phyloP scores from a whole-genome alignment of 2,888 invertebrate genomes.

The Graphium colonna region DNA sequence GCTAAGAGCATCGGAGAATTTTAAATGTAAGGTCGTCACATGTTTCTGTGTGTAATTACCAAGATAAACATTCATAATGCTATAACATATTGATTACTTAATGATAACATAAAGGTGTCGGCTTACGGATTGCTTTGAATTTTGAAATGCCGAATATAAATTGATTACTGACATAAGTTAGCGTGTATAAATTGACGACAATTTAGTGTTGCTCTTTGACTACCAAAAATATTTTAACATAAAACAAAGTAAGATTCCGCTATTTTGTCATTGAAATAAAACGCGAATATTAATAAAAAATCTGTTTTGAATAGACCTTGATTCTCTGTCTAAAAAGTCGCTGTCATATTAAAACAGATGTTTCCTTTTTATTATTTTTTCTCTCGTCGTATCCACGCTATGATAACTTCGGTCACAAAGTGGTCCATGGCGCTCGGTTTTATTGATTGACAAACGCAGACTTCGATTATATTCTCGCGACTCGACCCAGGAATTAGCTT shows the following conservation, averaged over 20 bases:
- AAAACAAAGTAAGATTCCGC: too few species aligned
- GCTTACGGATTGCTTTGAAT: conserved; percentile 13
- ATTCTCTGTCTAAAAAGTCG: too few species aligned
- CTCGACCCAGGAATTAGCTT: conserved; percentile 58
- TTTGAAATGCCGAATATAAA: conserved; percentile 2
- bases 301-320: too few species aligned
- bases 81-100: conserved; percentile 8
- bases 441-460: conserved; percentile 76
- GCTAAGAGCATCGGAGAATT: conserved; percentile 17
- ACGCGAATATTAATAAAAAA: too few species aligned
- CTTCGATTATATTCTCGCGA: conserved; percentile 69
- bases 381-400: conserved; percentile 45
- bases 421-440: conserved; percentile 54
- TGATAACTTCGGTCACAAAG: conserved; percentile 40
- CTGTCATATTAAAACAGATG: not conserved
- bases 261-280: too few species aligned
- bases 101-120: conserved; percentile 2
- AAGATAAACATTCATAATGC: conserved; percentile 20
- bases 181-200: not conserved
- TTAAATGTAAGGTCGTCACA: conserved; percentile 18
- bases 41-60: conserved; percentile 20
- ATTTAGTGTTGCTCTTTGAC: conserved; percentile 1
- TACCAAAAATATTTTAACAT: not conserved
- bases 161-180: conserved; percentile 1
- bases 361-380: too few species aligned